Percentiles rank a stretch among this genome's conserved stretches.
These are phyloP conservation scores for Ormyrus pomaceus DNA, from an alignment of 2,888 invertebrate species.

Conservation along the genomic window DNA sequence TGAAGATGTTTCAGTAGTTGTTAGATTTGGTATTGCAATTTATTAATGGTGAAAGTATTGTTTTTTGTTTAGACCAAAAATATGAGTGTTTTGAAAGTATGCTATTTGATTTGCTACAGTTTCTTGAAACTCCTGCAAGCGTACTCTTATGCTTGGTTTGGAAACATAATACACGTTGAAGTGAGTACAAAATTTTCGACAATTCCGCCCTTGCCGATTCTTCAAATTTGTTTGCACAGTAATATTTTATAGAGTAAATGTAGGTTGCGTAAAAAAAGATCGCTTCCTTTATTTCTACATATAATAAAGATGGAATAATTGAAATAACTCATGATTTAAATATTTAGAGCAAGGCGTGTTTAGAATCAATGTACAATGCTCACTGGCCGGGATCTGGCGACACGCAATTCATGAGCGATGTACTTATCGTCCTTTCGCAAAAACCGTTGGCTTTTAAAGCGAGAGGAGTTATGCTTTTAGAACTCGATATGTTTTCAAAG, in stretches of 20 bases:
- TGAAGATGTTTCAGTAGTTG: too few species aligned
- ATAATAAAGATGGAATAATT: too few species aligned
- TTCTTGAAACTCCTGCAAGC: slow-evolving; percentile 61
- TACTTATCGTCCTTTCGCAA: slow-evolving; percentile 60
- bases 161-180: slow-evolving; percentile 57
- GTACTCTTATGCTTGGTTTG: slow-evolving; percentile 63
- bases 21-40: too few species aligned
- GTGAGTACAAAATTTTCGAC: slow-evolving; percentile 48
- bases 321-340: neutral
- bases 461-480: slow-evolving; percentile 19
- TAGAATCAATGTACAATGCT: slow-evolving; percentile 60
- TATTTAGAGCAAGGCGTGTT: slow-evolving; percentile 61
- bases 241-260: neutral
- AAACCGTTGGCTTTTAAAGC: slow-evolving; percentile 61
- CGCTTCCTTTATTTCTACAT: neutral
- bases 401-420: slow-evolving; percentile 53
- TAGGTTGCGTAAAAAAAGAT: neutral
- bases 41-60: too few species aligned
- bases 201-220: too few species aligned
- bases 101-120: slow-evolving; percentile 36
- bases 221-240: neutral
- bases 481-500: slow-evolving; percentile 49
- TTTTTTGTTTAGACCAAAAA: slow-evolving; percentile 14
- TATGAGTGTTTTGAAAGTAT: slow-evolving; percentile 21
- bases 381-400: slow-evolving; percentile 60